phyloP scores from a whole-genome alignment of 2,797 vertebrate genomes.

The Hoplostethus atlanticus region DNA sequence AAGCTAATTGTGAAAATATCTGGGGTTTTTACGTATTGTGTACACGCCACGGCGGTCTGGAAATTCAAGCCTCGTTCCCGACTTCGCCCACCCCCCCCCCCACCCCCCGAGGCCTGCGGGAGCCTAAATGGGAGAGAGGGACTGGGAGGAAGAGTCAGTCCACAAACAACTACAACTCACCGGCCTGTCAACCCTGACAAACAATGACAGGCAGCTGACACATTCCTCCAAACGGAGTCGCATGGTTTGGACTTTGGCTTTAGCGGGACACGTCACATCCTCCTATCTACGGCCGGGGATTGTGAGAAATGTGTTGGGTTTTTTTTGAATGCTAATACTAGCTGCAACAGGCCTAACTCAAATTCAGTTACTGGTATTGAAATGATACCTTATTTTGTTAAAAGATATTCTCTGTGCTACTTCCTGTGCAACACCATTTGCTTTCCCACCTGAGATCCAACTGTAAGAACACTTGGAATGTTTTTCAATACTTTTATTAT shows the following conservation, averaged over 20 bases:
- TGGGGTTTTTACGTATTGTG: conserved; percentile 52
- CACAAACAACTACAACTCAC: conserved; percentile 57
- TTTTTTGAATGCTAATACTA: neutral
- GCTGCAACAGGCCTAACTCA: too few species aligned
- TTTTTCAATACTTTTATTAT: too few species aligned
- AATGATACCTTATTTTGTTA: too few species aligned
- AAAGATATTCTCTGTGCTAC: too few species aligned
- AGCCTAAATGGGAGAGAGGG: conserved; percentile 5
- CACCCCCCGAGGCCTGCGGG: neutral
- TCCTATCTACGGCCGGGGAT: neutral
- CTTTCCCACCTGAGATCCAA: too few species aligned
- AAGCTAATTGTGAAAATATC: conserved; percentile 69
- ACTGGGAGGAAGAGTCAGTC: conserved; percentile 8
- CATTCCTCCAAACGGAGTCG: conserved; percentile 64
- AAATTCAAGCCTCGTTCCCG: conserved; percentile 37
- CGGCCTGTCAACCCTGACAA: conserved; percentile 50
- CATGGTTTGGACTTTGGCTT: neutral
- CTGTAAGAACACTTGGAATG: too few species aligned
- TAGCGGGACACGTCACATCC: conserved; percentile 8
- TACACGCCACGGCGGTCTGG: conserved; percentile 53
- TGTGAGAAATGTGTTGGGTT: conserved; percentile 6
- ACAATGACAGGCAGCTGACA: conserved; percentile 73
- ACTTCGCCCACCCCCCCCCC: too few species aligned
- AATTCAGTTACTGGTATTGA: too few species aligned
- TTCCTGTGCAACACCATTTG: too few species aligned